phyloP scores from a whole-genome alignment of 2,113 vertebrate species.

The Mesitornis unicolor region DNA sequence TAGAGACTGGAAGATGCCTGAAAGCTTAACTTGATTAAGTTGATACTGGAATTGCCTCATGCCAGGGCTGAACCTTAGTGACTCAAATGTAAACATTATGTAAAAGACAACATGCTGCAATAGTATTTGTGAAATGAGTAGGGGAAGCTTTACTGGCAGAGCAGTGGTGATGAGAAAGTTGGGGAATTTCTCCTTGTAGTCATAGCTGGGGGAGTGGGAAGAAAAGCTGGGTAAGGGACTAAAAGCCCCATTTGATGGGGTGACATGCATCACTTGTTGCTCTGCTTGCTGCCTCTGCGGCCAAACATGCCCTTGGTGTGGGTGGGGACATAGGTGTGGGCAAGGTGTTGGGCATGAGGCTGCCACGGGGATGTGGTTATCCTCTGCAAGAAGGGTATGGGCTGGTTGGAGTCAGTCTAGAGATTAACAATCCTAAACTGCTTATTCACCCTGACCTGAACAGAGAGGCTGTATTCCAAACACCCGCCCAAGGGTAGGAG shows the following conservation, averaged over 20 bases:
- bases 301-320: rapidly evolving
- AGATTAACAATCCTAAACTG: not conserved
- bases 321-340: not conserved
- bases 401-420: not conserved
- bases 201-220: not conserved
- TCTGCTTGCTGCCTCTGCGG: rapidly evolving
- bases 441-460: not conserved
- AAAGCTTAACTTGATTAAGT: not conserved
- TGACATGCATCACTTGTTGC: rapidly evolving
- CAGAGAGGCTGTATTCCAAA: not conserved
- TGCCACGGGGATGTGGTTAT: rapidly evolving
- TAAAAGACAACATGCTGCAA: not conserved
- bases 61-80: not conserved
- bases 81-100: not conserved
- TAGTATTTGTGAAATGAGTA: not conserved
- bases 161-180: rapidly evolving
- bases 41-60: not conserved
- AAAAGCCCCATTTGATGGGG: not conserved
- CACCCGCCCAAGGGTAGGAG: rapidly evolving
- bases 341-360: rapidly evolving
- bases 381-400: not conserved
- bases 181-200: not conserved
- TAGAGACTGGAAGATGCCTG: not conserved
- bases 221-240: not conserved
- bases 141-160: not conserved